Evolutionary conservation across 2,113 vertebrate species (phyloP), one percentile per base, ranked within the genome.

Genomic region (Trematocara variabile): DNA sequence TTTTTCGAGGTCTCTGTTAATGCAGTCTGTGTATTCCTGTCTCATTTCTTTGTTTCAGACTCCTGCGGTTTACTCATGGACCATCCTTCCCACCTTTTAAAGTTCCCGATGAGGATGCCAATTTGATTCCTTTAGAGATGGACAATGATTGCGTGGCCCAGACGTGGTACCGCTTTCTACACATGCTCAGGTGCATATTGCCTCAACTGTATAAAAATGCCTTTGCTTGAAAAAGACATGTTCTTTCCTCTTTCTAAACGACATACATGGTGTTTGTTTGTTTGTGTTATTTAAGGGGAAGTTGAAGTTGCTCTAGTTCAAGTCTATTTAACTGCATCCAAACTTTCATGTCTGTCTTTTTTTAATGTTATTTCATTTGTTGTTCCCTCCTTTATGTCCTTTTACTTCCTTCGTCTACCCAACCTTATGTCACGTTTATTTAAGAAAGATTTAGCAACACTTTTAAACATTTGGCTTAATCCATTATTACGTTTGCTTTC

Each of bases 81-180:
- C 97, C 98, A 53, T 97, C 97, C 13, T 99, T 99, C 94, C 98
- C 98, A 89, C 96, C 96, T 0, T 99, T 99, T 93, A 99, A 99
- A 97, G 97, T 99, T 90, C 97, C 98, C 0, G 98, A 99, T 87
- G 98, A 99, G 92, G 98, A 99, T 89, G 97, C 98, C 83, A 97
- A 93, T 92, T 93, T 98, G 86, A 99, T 99, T 81, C 98, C 98
- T 88, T 92, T 98, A 50, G 98, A 99, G 92, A 99, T 99, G 98
- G 97, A 98, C 94, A 98, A 97, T 16, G 98, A 99, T 90, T 99
- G 98, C 2, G 92, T 99, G 90, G 97, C 98, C 55, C 98, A 99
- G 94, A 98, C 98, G 1, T 99, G 98, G 98, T 99, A 99, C 95
- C 97, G 98, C 83, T 98, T 99, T 95, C 96, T 99, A 88, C 98